Evolutionary conservation across 1,140 invertebrate species (phyloP).

Genomic region (Plectrocnemia conspersa): DNA sequence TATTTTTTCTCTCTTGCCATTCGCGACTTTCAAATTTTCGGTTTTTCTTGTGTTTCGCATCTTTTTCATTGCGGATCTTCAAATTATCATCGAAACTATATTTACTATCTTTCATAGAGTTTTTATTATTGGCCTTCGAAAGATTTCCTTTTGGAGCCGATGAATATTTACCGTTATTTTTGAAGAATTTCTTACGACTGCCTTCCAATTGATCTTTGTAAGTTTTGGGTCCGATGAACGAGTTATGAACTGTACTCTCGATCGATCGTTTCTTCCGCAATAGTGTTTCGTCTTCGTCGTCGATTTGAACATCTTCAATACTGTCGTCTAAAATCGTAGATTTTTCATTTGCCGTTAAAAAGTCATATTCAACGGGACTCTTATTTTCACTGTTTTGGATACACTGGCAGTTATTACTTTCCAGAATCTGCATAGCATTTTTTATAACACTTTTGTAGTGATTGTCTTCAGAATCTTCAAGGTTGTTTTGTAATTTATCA

Average conservation of each 20-base stretch:
- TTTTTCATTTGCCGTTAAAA: too few relatives aligned
- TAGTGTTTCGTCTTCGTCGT: too few relatives aligned
- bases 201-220: slow-evolving; percentile 10
- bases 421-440: too few relatives aligned
- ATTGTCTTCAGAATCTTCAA: too few relatives aligned
- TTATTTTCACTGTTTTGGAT: too few relatives aligned
- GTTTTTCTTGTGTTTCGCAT: slow-evolving; percentile 6
- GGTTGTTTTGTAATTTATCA: neutral
- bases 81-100: slow-evolving; percentile 5
- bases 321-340: too few relatives aligned
- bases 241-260: neutral
- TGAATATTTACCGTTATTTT: slow-evolving; percentile 12
- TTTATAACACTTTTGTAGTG: too few relatives aligned
- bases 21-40: neutral
- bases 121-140: slow-evolving; percentile 1
- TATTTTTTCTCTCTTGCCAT: neutral
- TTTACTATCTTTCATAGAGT: slow-evolving; percentile 9
- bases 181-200: neutral
- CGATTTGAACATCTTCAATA: too few relatives aligned
- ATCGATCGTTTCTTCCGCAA: too few relatives aligned
- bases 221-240: slow-evolving; percentile 13
- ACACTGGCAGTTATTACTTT: too few relatives aligned
- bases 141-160: neutral
- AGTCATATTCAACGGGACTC: too few relatives aligned
- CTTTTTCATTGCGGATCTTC: neutral